A percentile compares a stretch with the other conserved stretches of the same genome.
Evolutionary conservation across 2,888 invertebrate genomes (phyloP).

Genomic region (Drosophila neoperkinsi): DNA sequence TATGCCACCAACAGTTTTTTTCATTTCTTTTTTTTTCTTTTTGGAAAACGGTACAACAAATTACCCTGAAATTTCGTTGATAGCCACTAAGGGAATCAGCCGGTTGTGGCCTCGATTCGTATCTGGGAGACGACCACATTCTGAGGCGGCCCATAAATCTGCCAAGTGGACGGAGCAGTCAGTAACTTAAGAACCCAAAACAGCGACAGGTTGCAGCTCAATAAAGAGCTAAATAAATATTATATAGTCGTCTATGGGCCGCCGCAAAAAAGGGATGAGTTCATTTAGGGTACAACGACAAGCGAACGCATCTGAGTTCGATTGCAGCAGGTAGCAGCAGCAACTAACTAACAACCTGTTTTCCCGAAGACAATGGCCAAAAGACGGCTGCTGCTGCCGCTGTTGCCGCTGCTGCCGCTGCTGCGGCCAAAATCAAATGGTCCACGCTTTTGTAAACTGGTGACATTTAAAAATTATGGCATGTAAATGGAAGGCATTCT

Average conservation of each 20-base stretch:
- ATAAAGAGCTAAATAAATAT: constrained; percentile 72
- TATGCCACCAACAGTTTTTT: constrained; percentile 68
- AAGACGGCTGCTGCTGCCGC: constrained; percentile 25
- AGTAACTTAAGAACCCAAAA: constrained; percentile 26
- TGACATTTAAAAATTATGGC: constrained; percentile 81
- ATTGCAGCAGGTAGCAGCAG: constrained; percentile 49
- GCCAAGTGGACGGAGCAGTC: constrained; percentile 47
- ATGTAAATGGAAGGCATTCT: constrained; percentile 78
- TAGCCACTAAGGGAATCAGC: constrained; percentile 26
- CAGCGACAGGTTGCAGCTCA: constrained; percentile 76
- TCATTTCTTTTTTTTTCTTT: background rate
- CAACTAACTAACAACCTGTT: constrained; percentile 55
- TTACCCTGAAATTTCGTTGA: constrained; percentile 64
- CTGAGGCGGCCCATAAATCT: constrained; percentile 66
- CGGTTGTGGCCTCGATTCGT: constrained; percentile 21
- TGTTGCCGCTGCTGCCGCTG: constrained; percentile 18
- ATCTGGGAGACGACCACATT: constrained; percentile 62
- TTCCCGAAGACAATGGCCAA: constrained; percentile 20
- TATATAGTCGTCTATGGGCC: constrained; percentile 51
- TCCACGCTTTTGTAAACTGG: constrained; percentile 72
- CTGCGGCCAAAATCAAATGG: constrained; percentile 76
- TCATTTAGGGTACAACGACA: constrained; percentile 58
- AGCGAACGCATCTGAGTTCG: constrained; percentile 22
- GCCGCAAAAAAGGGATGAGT: constrained; percentile 66
- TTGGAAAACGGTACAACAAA: constrained; percentile 64